Evolutionary conservation across 2,113 vertebrate genomes (phyloP), one percentile per base, ranked within the genome.

Genomic region (Pionites leucogaster): DNA sequence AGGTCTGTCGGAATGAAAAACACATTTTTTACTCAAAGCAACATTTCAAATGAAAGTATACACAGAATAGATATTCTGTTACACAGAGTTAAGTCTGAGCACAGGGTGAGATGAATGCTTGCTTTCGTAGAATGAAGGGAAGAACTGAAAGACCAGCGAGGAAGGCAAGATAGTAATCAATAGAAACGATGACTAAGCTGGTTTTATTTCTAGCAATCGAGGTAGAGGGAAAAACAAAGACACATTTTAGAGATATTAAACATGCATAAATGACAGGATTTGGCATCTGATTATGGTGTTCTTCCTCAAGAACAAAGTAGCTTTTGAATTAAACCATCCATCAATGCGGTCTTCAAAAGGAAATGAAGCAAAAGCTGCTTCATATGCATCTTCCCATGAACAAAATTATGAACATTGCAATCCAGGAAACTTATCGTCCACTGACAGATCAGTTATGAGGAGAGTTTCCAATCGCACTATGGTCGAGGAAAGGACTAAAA

Each of bases 261-360:
- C 14, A 83, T 35, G 33, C 18, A 12, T 14, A 91, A 90, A 15
- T 53, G 46, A 88, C 63, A 88, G 39, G 33, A 31, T 88, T 91
- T 83, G 47, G 23, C 62, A 46, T 27, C 68, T 81, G 55, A 83
- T 71, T 70, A 55, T 12, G 63, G 37, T 65, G 15, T 28, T 83
- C 60, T 77, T 87, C 67, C 4, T 19, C 49, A 77, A 74, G 47
- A 92, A 42, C n/a, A 77, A 88, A 62, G 7, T 31, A 13, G 8
- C 10, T 93, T 92, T 82, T 59, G 71, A 92, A 93, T 90, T 90
- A 92, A 93, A 31, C 18, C 19, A 83, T 90, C 41, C 75, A 86
- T 96, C 90, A 95, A 27, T 0, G 0, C 39, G 15, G 18, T 74
- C 87, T 90, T 95, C 87, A 80, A 69, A 69, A 69, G 44, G 67